These are phyloP conservation scores for Alethe castanea DNA, from an alignment of 2,113 vertebrate genomes.

Conservation along the genomic window DNA sequence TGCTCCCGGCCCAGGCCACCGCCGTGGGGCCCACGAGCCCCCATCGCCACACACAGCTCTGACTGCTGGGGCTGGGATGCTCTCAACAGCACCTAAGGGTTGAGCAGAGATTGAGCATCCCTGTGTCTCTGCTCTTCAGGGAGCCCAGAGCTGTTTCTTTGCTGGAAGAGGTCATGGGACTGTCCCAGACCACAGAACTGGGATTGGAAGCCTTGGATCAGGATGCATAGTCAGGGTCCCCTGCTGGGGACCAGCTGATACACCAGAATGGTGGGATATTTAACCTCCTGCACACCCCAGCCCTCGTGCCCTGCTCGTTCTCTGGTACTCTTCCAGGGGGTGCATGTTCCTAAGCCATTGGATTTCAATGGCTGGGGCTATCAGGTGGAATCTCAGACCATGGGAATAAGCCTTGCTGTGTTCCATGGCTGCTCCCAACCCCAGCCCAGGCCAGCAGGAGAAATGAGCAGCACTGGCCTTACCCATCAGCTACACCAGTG, in stretches of 20 bases:
- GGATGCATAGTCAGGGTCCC: background rate
- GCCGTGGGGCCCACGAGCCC: fast-evolving
- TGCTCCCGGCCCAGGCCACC: background rate
- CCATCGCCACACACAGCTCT: background rate
- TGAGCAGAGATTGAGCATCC: background rate
- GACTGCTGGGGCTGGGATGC: background rate
- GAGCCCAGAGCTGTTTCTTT: background rate
- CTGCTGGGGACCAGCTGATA: background rate
- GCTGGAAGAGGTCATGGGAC: background rate
- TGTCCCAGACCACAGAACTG: background rate
- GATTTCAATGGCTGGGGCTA: background rate
- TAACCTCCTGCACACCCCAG: background rate
- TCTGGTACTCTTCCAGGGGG: background rate
- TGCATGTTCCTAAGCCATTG: background rate
- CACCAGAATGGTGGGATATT: background rate
- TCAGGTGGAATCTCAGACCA: background rate
- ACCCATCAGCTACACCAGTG: background rate
- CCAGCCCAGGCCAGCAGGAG: background rate
- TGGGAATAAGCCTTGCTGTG: background rate
- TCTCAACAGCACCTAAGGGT: background rate
- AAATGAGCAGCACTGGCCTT: background rate
- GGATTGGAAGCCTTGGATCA: background rate
- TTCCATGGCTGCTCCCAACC: background rate
- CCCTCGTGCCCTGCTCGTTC: fast-evolving
- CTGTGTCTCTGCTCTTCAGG: fast-evolving